Percentiles rank a stretch among this genome's conserved stretches.
These are phyloP conservation scores for Acanthosepion pharaonis DNA, from an alignment of 2,888 invertebrate genomes.

Conservation along the genomic window DNA sequence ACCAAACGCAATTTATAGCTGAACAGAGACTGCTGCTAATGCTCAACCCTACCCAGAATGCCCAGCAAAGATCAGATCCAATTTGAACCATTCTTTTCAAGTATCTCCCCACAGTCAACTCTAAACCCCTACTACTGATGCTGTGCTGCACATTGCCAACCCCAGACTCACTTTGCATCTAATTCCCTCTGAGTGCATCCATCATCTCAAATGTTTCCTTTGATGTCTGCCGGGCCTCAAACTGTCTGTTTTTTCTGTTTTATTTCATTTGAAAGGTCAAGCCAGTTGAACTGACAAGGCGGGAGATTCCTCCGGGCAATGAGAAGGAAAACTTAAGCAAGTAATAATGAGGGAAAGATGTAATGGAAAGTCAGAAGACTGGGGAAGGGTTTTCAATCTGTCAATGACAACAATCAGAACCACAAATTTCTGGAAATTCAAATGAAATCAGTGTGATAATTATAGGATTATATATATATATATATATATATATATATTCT, in stretches of 20 bases:
- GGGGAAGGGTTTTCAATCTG: neutral
- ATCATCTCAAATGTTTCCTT: neutral
- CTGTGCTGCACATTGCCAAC: neutral
- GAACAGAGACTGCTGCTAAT: neutral
- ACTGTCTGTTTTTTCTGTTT: neutral
- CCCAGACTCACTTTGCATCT: neutral
- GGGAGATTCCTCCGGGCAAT: neutral
- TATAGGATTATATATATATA: neutral
- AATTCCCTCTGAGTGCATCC: neutral
- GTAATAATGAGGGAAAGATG: neutral
- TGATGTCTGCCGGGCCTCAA: neutral
- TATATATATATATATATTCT: no score
- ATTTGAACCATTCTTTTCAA: constrained; percentile 8
- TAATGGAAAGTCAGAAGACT: neutral
- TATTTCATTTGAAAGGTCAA: neutral
- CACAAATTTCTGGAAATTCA: neutral
- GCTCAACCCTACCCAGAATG: neutral
- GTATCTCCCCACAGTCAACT: neutral
- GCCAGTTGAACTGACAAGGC: neutral
- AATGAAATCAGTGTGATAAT: neutral
- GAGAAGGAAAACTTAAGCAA: neutral
- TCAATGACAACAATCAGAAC: neutral
- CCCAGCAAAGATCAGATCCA: neutral
- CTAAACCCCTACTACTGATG: neutral
- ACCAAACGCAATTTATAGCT: neutral